A percentile compares a stretch with the other conserved stretches of the same genome.
Conservation (phyloP, 2,113 vertebrate species). For the Trochalopteron elliotii region DNA sequence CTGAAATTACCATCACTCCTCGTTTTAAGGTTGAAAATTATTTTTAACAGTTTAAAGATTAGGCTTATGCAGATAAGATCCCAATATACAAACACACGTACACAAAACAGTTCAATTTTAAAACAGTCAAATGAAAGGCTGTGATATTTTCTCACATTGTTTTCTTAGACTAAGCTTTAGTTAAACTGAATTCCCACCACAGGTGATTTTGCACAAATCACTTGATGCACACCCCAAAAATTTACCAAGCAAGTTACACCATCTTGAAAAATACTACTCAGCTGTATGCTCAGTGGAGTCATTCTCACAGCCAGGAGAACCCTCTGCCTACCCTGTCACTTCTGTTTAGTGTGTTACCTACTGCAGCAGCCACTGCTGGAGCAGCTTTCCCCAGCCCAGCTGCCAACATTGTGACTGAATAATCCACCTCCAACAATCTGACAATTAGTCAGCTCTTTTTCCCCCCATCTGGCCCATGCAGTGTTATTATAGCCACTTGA, state of each 20-base stretch:
- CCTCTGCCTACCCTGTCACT: neutral
- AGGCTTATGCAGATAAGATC: neutral
- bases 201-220: neutral
- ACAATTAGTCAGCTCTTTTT: neutral
- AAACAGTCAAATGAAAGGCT: neutral
- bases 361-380: neutral
- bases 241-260: neutral
- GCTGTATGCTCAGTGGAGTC: neutral
- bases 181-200: neutral
- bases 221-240: neutral
- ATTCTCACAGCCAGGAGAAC: neutral
- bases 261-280: neutral
- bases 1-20: too few relatives aligned
- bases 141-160: neutral
- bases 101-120: neutral
- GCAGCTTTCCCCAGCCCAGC: too few relatives aligned
- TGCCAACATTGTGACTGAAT: neutral
- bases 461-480: neutral
- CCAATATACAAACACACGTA: accelerated
- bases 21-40: neutral
- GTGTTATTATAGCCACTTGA: neutral
- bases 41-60: neutral
- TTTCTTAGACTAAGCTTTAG: neutral
- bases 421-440: neutral
- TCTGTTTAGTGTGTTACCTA: neutral